Percentiles rank a stretch among this genome's conserved stretches.
Evolutionary conservation across 2,113 vertebrate species (phyloP).

Genomic region (Aphyosemion australe): DNA sequence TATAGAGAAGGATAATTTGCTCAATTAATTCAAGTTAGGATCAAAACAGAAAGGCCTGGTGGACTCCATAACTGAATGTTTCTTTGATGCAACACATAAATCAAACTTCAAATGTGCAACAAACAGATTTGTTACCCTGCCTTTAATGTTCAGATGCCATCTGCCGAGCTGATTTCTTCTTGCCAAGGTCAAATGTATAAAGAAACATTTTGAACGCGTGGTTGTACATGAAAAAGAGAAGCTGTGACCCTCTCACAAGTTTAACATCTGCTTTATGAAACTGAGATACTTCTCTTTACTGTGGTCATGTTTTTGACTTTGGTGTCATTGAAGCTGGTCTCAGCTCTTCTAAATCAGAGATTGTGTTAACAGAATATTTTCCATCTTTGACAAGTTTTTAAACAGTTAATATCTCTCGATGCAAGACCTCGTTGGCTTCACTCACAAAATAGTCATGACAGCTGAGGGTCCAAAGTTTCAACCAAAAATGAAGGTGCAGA

Average conservation of each 20-base stretch:
- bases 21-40: too few relatives aligned
- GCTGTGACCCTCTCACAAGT: neutral
- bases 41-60: too few relatives aligned
- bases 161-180: neutral
- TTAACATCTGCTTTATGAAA: neutral
- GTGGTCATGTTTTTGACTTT: neutral
- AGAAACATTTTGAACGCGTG: neutral
- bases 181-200: neutral
- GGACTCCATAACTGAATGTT: neutral
- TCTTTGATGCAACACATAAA: neutral
- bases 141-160: neutral
- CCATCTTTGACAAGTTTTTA: too few relatives aligned
- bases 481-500: too few relatives aligned
- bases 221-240: too few relatives aligned
- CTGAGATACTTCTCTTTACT: neutral
- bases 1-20: too few relatives aligned
- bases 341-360: neutral
- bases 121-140: neutral
- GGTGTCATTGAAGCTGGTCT: neutral
- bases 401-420: too few relatives aligned
- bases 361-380: too few relatives aligned
- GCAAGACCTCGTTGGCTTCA: too few relatives aligned
- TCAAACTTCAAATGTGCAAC: too few relatives aligned
- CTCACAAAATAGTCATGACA: too few relatives aligned
- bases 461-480: too few relatives aligned